Evolutionary conservation across 2,113 vertebrate genomes (phyloP), one percentile per base, ranked within the genome.

Genomic region (Sinosuthora webbiana): DNA sequence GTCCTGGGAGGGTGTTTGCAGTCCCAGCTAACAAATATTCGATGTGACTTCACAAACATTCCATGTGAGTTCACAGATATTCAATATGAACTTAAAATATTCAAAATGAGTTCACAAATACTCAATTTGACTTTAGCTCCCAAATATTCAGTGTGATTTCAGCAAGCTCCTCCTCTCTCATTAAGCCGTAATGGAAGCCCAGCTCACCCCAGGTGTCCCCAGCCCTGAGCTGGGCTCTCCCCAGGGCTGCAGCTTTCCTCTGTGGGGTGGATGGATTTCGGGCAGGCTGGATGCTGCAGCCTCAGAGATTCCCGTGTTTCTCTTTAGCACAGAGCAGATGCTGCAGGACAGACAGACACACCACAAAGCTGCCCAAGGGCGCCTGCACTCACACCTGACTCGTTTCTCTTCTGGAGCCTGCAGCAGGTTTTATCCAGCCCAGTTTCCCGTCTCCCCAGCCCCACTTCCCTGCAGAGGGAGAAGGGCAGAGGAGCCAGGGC

Each of bases 331-430:
- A 31, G 39, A 65, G 52, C 62, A 50, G 52, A 12, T 22, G 47
- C 24, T 5, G 9, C 57, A 16, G 62, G n/a, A 13, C 0, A 0
- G 73, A 33, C 33, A 0, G 73, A 33, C 33, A 27, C 57, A 55
- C 2, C 59, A 27, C 1, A 1, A 28, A 23, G 23, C 41, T 74
- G 33, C 49, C 56, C 28, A 20, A 37, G 39, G 47, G 33, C 64
- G 28, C 67, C 68, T 17, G 39, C 41, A 33, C 41, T 55, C 59
- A 55, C 1, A 11, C n/a, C 49, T 56, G 69, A 7, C 50, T 23
- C 12, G 8, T 23, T 64, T 15, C 44, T 37, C 30, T 11, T 37
- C 39, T 10, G 7, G 27, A 16, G 30, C 21, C 44, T 21, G 25
- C 15, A 13, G 11, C 12, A 21, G 42, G 16, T 42, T 44, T 28